Percentiles rank a stretch among this genome's conserved stretches.
Evolutionary conservation across 2,797 vertebrate genomes (phyloP).

Genomic region (Muscicapa comitata): DNA sequence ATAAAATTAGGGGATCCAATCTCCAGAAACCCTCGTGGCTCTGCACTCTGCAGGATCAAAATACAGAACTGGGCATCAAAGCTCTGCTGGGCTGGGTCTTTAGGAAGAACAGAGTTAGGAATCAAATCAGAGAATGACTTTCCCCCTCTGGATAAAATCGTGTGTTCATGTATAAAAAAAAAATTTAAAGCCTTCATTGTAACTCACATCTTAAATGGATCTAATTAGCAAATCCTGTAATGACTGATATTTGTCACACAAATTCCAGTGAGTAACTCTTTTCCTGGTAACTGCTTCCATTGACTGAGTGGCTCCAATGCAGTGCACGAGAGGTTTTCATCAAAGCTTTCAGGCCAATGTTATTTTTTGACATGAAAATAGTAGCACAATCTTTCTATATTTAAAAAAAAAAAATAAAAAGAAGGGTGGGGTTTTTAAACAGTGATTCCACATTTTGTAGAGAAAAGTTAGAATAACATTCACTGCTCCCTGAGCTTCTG

Average conservation of each 20-base stretch:
- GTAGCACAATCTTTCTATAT: slow-evolving; percentile 40
- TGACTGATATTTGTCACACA: neutral
- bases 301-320: neutral
- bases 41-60: neutral
- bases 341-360: neutral
- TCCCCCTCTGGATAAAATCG: neutral
- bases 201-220: neutral
- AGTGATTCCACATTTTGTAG: slow-evolving; percentile 34
- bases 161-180: neutral
- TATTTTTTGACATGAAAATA: neutral
- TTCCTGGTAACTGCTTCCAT: neutral
- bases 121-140: neutral
- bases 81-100: neutral
- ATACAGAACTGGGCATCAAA: neutral
- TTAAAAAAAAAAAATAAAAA: neutral
- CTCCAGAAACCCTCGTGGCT: neutral
- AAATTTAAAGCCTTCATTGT: neutral
- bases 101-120: neutral
- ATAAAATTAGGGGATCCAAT: neutral
- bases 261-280: neutral
- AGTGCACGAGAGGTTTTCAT: neutral
- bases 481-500: neutral
- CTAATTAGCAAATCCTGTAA: neutral
- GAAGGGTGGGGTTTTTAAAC: neutral
- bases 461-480: neutral